phyloP scores from a whole-genome alignment of 2,888 invertebrate species.

The Dolichomitus sp. region DNA sequence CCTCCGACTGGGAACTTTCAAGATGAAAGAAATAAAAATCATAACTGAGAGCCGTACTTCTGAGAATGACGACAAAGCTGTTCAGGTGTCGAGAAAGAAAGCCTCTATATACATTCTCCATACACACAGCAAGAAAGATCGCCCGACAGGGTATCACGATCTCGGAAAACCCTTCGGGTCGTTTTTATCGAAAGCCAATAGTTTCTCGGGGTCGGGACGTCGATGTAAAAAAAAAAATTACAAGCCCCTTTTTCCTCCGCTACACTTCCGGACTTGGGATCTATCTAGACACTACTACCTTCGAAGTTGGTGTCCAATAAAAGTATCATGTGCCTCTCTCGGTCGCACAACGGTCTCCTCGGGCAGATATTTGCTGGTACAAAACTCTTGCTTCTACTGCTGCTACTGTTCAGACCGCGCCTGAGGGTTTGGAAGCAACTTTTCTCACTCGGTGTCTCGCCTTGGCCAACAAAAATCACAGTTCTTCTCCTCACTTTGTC shows the following conservation, averaged over 20 bases:
- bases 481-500: conserved; percentile 35
- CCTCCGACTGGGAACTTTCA: not conserved
- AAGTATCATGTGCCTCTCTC: conserved; percentile 62
- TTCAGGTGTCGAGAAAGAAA: conserved; percentile 6
- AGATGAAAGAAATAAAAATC: conserved; percentile 1
- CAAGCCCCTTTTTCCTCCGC: conserved; percentile 52
- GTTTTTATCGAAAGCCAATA: conserved; percentile 68
- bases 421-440: conserved; percentile 52
- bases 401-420: conserved; percentile 47
- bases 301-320: conserved; percentile 52
- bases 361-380: conserved; percentile 40
- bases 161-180: conserved; percentile 39
- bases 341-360: conserved; percentile 45
- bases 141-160: conserved; percentile 20
- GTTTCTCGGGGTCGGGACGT: conserved; percentile 56
- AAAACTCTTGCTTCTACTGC: conserved; percentile 52
- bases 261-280: conserved; percentile 50
- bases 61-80: conserved; percentile 14
- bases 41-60: not conserved
- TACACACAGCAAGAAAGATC: conserved; percentile 25
- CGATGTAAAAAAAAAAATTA: conserved; percentile 55
- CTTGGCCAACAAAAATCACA: conserved; percentile 40
- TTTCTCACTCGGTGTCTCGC: conserved; percentile 45
- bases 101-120: not conserved
- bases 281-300: conserved; percentile 37